Conservation (phyloP, 2,888 invertebrate genomes). For the Acholoe squamosa region DNA sequence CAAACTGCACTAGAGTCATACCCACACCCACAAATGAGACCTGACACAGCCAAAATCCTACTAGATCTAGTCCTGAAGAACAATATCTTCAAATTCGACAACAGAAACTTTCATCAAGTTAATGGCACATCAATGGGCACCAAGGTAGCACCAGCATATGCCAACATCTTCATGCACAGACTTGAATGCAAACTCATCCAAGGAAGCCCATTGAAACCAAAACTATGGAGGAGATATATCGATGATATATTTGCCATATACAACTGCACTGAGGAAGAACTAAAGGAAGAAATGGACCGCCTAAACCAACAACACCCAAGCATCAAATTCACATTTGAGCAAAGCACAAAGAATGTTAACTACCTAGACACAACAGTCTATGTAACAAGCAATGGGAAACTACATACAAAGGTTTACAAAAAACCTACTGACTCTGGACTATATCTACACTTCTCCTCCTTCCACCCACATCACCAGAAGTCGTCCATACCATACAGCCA, state of each 20-base stretch:
- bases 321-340: constrained; percentile 7
- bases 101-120: background rate
- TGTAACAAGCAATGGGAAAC: background rate
- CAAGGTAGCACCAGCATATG: no score
- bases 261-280: constrained; percentile 17
- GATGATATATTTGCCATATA: constrained; percentile 6
- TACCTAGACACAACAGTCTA: constrained; percentile 14
- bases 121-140: no score
- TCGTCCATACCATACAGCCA: no score
- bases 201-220: background rate
- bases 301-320: background rate
- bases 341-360: background rate
- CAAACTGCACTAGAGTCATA: background rate
- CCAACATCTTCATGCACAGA: no score
- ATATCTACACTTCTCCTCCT: constrained; percentile 18
- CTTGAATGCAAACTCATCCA: background rate
- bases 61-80: background rate
- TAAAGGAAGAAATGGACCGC: background rate
- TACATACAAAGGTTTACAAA: no score
- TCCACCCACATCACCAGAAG: background rate
- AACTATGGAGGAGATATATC: no score
- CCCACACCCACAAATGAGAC: background rate
- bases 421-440: no score
- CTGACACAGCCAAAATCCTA: background rate
- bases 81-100: constrained; percentile 32